phyloP scores from a whole-genome alignment of 1,140 invertebrate genomes.

The Pollicipes pollicipes region DNA sequence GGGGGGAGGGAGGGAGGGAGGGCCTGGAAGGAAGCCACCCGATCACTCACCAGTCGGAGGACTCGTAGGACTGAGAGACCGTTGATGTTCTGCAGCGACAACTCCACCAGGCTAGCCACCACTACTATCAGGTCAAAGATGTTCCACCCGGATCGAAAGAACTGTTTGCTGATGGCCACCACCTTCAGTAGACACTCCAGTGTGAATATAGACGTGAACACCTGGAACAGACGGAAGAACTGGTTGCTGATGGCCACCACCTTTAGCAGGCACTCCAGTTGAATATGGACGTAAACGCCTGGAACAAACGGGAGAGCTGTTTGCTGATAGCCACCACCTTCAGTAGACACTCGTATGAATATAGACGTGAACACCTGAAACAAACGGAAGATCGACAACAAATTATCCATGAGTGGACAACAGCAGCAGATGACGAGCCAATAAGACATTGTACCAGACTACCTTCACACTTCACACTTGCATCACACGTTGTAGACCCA shows the following conservation, averaged over 20 bases:
- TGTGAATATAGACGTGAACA: conserved; percentile 86
- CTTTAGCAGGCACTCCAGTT: too few species aligned
- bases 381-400: too few species aligned
- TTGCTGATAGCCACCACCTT: background rate
- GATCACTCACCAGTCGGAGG: conserved; percentile 54
- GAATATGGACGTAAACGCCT: background rate
- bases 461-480: too few species aligned
- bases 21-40: too few species aligned
- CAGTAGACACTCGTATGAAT: too few species aligned
- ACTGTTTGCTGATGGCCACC: conserved; percentile 76
- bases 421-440: too few species aligned
- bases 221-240: conserved; percentile 31
- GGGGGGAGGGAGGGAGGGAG: too few species aligned
- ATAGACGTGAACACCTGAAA: too few species aligned
- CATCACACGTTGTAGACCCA: too few species aligned
- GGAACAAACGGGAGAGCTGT: background rate
- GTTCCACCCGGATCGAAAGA: conserved; percentile 85
- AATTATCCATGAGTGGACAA: too few species aligned
- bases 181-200: conserved; percentile 83
- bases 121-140: conserved; percentile 90
- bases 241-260: background rate
- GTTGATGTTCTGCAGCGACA: conserved; percentile 72
- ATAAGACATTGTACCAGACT: too few species aligned
- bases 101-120: conserved; percentile 67
- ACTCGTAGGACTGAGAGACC: conserved; percentile 69